Conservation (phyloP, 2,113 vertebrate species). For the Muntiacus reevesi region DNA sequence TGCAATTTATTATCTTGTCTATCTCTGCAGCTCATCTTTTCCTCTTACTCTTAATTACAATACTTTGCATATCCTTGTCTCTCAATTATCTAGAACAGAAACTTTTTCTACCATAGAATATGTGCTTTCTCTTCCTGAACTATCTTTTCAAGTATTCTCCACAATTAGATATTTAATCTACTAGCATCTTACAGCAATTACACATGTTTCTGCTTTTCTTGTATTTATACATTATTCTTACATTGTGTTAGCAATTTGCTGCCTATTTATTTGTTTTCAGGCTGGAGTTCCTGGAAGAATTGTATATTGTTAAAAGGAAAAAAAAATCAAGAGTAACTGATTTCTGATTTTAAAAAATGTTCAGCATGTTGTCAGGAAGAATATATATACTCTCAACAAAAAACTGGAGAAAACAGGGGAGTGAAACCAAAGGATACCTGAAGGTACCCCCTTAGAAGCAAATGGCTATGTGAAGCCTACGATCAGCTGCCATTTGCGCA, state of each 20-base stretch:
- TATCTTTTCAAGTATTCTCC: background rate
- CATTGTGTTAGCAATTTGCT: background rate
- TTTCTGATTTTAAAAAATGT: background rate
- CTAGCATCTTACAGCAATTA: rapidly evolving
- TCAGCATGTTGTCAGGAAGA: background rate
- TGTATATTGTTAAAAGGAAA: background rate
- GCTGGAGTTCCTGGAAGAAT: background rate
- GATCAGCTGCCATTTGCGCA: background rate
- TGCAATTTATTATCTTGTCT: background rate
- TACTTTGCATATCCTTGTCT: background rate
- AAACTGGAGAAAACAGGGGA: background rate
- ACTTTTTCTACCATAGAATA: background rate
- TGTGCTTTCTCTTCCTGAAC: background rate
- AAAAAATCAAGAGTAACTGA: background rate
- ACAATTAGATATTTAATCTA: background rate
- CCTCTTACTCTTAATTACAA: background rate
- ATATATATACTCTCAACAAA: background rate
- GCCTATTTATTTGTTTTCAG: background rate
- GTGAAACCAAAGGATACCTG: background rate
- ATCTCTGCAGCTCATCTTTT: background rate
- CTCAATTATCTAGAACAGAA: background rate
- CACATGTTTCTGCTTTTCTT: background rate
- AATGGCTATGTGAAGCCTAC: background rate
- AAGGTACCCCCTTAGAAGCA: background rate
- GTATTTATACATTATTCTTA: background rate